Evolutionary conservation across 2,797 vertebrate genomes (phyloP), one percentile per base, ranked within the genome.

Genomic region (Channa striata): DNA sequence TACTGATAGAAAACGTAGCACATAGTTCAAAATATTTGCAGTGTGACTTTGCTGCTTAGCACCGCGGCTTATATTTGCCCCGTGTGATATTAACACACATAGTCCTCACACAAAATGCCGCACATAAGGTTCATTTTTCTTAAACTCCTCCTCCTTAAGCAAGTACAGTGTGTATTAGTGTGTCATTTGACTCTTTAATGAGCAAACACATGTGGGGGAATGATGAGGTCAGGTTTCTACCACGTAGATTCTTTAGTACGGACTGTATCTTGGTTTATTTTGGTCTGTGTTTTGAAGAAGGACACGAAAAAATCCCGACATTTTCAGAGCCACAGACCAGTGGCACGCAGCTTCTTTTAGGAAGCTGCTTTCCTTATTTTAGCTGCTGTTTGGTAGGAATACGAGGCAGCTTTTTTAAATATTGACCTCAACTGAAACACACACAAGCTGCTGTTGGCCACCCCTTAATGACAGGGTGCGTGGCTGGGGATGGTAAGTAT

Each of bases 381-480:
- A 1, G 8, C 33, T 17, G 54, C 39, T 30, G 19, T 8, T 11
- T 13, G 11, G 16, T 50, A 37, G 23, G 58, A 59, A 37, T 37
- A 66, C 50, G 33, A 57, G 33, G 8, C 61, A 50, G 25, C 13
- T 49, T 77, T 51, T 37, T 39, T 63, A 17, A 25, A 66, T 68
- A 50, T n/a, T 21, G 2, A 11, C 43, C 50, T 57, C 9, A 8
- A 20, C 11, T 21, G 21, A 61, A 68, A 49, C n/a, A 20, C 57
- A 37, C 59, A 57, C n/a, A 8, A 53, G 59, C 58, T 71, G 48
- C 37, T 44, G 21, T 42, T 16, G 54, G 69, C 72, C 52, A 68
- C 56, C 73, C 64, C 40, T 7, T 87, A 87, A 89, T 89, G 69
- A 90, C 77, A 87, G 81, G 71, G 74, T 85, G 72, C 77, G 62